These are phyloP conservation scores for Esox masquinongy DNA, from an alignment of 2,797 vertebrate species.

Conservation along the genomic window DNA sequence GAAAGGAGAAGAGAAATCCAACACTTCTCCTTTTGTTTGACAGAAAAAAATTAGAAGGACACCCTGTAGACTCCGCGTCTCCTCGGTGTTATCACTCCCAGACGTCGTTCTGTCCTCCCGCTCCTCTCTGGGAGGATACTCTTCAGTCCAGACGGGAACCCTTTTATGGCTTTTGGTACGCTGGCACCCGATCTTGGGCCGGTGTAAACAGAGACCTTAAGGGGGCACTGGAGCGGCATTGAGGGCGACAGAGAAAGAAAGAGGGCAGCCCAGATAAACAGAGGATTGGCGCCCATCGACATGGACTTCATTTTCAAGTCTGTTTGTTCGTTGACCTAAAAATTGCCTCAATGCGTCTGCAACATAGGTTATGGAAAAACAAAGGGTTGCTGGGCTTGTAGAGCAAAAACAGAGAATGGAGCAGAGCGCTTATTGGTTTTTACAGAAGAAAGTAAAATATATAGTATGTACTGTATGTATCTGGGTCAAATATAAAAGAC, in stretches of 20 bases:
- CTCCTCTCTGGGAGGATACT: too few relatives aligned
- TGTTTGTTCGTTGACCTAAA: constrained; percentile 65
- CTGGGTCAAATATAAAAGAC: too few relatives aligned
- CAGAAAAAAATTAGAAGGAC: constrained; percentile 74
- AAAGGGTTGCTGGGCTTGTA: background rate
- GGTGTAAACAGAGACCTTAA: constrained; percentile 66
- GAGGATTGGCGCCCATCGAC: constrained; percentile 41
- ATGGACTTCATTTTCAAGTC: constrained; percentile 31
- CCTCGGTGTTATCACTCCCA: constrained; percentile 51
- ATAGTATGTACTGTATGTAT: too few relatives aligned
- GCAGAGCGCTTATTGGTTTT: too few relatives aligned
- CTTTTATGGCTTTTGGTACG: constrained; percentile 29
- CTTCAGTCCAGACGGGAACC: background rate
- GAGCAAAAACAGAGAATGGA: too few relatives aligned
- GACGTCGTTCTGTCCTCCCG: too few relatives aligned
- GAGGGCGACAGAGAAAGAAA: constrained; percentile 37
- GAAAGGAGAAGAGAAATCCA: constrained; percentile 78
- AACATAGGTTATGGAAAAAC: constrained; percentile 48
- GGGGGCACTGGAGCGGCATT: constrained; percentile 50
- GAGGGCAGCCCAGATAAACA: constrained; percentile 42
- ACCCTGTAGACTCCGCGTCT: constrained; percentile 69
- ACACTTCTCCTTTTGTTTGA: constrained; percentile 75
- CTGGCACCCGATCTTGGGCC: constrained; percentile 37
- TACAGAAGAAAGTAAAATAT: too few relatives aligned
- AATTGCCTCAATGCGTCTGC: constrained; percentile 52